Base-by-base conservation (phyloP, 2,888 invertebrate species). In the Spodoptera exigua region DNA sequence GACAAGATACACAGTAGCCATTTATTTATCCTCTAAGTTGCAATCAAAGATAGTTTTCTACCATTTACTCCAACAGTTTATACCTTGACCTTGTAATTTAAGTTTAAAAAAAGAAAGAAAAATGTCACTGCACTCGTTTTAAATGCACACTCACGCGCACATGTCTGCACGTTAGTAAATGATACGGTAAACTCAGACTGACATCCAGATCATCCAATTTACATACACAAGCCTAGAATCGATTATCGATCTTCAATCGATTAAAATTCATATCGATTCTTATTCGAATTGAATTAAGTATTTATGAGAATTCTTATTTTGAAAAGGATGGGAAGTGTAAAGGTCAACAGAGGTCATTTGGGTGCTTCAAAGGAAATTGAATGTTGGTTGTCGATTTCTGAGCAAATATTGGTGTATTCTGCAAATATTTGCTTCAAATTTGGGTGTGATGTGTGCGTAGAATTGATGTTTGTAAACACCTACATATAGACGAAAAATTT, bases 41-140 rank as follows among this genome's bases (percentile, higher is more conserved):
- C 7, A 27, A 9, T 27, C 27, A 27, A 7, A 27, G 27, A 27
- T 27, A 27, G 7, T 27, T 9, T 1, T 27, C 27, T 4, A 7
- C 27, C 5, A 27, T 27, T 27, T 9, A 4, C 4, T 27, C 7
- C 27, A 4, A 37, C 17, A 48, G 13, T 45, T 17, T 7, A 44
- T 18, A 41, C 58, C 62, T 61, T 71, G 63, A 72, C 68, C 73
- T 76, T 72, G 43, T 48, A 5, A 45, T 43, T 16, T 40, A 17
- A 48, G 2, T 36, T n/a, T 40, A 18, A 45, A 64, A 51, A 57
- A 49, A 44, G 34, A 46, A 44, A 21, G 27, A 67, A 65, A 65
- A 56, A 63, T n/a, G 74, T 61, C 74, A 70, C 44, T 75, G 60
- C 78, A 75, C 74, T 73, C 44, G n/a, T 49, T 21, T 66, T 32